Evolutionary conservation across 2,113 vertebrate species (phyloP).

Genomic region (Channa argus): DNA sequence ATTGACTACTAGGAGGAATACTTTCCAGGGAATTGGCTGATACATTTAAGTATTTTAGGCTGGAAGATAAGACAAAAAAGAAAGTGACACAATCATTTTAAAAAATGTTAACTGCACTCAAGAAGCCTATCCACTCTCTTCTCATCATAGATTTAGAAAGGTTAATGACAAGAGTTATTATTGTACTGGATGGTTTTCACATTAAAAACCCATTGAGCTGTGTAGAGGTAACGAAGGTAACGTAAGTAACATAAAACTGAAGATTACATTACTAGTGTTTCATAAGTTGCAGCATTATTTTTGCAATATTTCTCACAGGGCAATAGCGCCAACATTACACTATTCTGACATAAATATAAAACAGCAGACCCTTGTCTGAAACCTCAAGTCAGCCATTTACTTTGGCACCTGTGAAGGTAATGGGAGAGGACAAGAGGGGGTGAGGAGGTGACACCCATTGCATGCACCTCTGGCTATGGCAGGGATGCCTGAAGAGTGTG

Average conservation of each 20-base stretch:
- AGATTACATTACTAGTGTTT: no score
- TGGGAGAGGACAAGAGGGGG: slow-evolving; percentile 74
- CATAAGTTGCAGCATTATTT: no score
- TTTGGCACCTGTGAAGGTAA: slow-evolving; percentile 77
- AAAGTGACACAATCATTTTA: neutral
- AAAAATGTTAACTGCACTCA: neutral
- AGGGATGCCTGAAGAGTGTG: slow-evolving; percentile 68
- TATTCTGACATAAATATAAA: slow-evolving; percentile 75
- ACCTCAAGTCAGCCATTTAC: slow-evolving; percentile 69
- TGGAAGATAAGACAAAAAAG: slow-evolving; percentile 65
- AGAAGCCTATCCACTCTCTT: neutral
- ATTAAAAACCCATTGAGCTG: no score
- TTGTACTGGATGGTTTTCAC: no score
- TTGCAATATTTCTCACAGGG: slow-evolving; percentile 51
- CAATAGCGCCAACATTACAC: slow-evolving; percentile 33
- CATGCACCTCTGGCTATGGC: slow-evolving; percentile 64
- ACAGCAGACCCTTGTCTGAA: slow-evolving; percentile 57
- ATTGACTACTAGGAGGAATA: slow-evolving; percentile 87
- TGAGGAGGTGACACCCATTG: slow-evolving; percentile 69
- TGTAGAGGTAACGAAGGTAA: no score
- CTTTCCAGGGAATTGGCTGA: slow-evolving; percentile 94
- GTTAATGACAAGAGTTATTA: no score
- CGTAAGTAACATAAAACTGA: no score
- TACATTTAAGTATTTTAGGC: slow-evolving; percentile 95
- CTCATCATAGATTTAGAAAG: neutral